Conservation (phyloP, 2,797 vertebrate species). For the Parauchenoglanis ngamensis region DNA sequence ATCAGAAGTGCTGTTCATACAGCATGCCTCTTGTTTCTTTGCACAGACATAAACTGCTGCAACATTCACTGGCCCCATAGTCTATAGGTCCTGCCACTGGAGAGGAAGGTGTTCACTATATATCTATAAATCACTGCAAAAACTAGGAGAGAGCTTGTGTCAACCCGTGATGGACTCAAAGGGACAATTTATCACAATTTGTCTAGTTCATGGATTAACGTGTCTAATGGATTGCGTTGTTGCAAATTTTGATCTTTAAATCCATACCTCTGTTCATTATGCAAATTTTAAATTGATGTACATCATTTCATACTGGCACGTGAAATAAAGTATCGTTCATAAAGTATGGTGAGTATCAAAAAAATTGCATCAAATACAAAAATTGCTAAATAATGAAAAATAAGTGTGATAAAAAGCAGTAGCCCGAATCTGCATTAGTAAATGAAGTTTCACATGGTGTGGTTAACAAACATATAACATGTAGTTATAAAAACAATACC, state of each 20-base stretch:
- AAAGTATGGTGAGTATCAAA: neutral
- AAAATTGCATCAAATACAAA: neutral
- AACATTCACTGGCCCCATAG: neutral
- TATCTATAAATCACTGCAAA: neutral
- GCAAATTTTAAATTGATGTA: neutral
- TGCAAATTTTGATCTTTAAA: neutral
- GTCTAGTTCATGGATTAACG: neutral
- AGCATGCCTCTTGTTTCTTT: constrained; percentile 45
- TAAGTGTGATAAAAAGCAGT: neutral
- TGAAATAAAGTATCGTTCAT: neutral
- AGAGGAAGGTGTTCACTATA: constrained; percentile 20
- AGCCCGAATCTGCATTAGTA: neutral
- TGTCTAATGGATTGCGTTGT: neutral
- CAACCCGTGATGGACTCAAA: neutral
- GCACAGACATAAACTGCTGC: constrained; percentile 20
- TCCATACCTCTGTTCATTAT: neutral
- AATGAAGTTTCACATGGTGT: neutral
- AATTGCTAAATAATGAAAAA: neutral
- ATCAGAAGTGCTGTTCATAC: constrained; percentile 45
- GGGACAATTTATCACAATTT: constrained; percentile 13
- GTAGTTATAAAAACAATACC: too few relatives aligned
- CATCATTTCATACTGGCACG: neutral
- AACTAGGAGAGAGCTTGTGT: neutral
- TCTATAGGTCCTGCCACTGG: neutral
- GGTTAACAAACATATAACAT: too few relatives aligned